Evolutionary conservation across 2,797 vertebrate genomes (phyloP).

Genomic region (Myotis pilosus): DNA sequence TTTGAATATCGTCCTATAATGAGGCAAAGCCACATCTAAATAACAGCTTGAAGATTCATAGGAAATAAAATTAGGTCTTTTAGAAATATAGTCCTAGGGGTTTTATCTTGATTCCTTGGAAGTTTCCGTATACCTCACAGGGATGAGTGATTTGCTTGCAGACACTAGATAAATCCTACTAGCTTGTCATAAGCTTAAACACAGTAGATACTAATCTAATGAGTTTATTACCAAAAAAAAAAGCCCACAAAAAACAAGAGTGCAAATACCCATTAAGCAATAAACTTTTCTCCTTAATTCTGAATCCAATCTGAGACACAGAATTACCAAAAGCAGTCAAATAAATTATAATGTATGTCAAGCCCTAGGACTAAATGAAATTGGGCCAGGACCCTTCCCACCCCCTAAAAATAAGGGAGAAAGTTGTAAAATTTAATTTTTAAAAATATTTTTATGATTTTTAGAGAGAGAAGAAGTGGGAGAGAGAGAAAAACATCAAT

Average conservation of each 20-base stretch:
- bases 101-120: not conserved
- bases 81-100: not conserved
- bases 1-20: not conserved
- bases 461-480: not conserved
- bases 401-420: not conserved
- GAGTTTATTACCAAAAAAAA: not conserved
- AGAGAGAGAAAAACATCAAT: not conserved
- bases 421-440: slow-evolving; percentile 6
- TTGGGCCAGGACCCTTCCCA: not conserved
- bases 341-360: not conserved
- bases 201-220: slow-evolving; percentile 3
- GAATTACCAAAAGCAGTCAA: not conserved
- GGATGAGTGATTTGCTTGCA: not conserved
- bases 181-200: not conserved
- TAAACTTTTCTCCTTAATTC: not conserved
- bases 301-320: not conserved
- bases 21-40: not conserved
- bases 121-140: not conserved
- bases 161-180: not conserved
- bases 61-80: slow-evolving; percentile 41
- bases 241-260: not conserved
- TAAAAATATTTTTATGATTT: not conserved
- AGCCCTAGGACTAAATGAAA: slow-evolving; percentile 14
- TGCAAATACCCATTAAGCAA: not conserved
- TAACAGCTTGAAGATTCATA: not conserved